These are phyloP conservation scores for Brachyalestes nurse DNA, from an alignment of 2,797 vertebrate species.

Conservation along the genomic window DNA sequence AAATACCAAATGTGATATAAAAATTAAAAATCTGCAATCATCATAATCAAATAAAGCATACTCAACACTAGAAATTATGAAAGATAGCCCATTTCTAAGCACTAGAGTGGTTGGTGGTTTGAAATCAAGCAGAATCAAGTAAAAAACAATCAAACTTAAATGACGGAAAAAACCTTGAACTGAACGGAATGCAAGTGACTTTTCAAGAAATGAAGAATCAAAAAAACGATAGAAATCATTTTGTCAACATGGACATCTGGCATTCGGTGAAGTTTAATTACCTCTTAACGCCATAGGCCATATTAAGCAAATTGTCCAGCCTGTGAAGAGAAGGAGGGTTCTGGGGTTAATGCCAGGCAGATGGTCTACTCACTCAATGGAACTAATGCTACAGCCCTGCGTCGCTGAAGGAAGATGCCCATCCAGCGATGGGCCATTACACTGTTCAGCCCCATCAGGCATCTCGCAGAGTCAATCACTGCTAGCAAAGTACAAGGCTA, in stretches of 20 bases:
- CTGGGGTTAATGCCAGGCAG: slow-evolving; percentile 99
- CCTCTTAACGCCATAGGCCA: slow-evolving; percentile 99
- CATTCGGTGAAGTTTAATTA: slow-evolving; percentile 99
- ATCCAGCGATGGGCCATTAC: slow-evolving; percentile 80
- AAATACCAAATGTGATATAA: slow-evolving; percentile 81
- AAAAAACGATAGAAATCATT: slow-evolving; percentile 85
- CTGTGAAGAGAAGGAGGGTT: slow-evolving; percentile 99
- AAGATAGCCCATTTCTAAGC: slow-evolving; percentile 72
- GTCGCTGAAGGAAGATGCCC: slow-evolving; percentile 81
- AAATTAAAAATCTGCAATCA: slow-evolving; percentile 87
- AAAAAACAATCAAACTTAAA: slow-evolving; percentile 72
- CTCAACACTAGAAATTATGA: slow-evolving; percentile 90
- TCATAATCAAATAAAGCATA: slow-evolving; percentile 80
- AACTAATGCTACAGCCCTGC: slow-evolving; percentile 95
- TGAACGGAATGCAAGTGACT: slow-evolving; percentile 90
- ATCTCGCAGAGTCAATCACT: slow-evolving; percentile 66
- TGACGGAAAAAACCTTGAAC: slow-evolving; percentile 76
- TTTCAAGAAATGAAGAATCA: slow-evolving; percentile 75
- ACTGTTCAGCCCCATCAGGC: slow-evolving; percentile 79
- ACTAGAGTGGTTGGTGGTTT: slow-evolving; percentile 65
- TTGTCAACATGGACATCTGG: slow-evolving; percentile 99
- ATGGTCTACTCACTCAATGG: slow-evolving; percentile 99
- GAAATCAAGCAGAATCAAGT: slow-evolving; percentile 66
- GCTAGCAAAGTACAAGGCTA: slow-evolving; percentile 64
- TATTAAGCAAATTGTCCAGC: slow-evolving; percentile 99